A percentile compares a stretch with the other conserved stretches of the same genome.
phyloP scores from a whole-genome alignment of 2,888 invertebrate genomes.

The Bruchidius siliquastri region DNA sequence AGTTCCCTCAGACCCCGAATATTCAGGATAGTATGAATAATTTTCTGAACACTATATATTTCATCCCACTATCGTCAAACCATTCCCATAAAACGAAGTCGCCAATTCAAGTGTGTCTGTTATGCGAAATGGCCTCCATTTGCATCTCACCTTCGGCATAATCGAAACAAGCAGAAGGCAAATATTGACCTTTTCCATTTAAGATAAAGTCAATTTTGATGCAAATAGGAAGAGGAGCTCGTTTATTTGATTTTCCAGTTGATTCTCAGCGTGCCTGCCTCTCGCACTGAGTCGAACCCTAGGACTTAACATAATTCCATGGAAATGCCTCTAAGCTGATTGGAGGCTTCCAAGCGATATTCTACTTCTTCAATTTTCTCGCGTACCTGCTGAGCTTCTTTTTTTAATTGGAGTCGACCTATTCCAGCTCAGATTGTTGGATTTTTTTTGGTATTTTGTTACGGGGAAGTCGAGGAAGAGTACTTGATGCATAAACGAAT shows the following conservation, averaged over 20 bases:
- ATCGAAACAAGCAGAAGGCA: not conserved
- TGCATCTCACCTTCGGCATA: not conserved
- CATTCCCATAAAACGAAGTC: too few species aligned
- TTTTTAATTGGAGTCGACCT: not conserved
- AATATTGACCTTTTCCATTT: not conserved
- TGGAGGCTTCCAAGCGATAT: not conserved
- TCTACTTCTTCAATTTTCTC: not conserved
- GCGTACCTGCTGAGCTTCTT: not conserved
- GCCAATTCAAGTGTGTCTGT: not conserved
- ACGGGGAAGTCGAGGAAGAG: too few species aligned
- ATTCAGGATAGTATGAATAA: too few species aligned
- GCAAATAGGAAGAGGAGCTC: not conserved
- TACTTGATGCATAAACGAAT: too few species aligned
- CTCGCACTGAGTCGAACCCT: not conserved
- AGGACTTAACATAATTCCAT: not conserved
- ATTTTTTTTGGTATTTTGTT: too few species aligned
- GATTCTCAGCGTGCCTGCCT: not conserved
- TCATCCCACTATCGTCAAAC: too few species aligned
- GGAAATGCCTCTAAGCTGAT: not conserved
- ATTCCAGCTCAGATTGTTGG: not conserved
- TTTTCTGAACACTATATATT: too few species aligned
- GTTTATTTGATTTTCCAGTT: constrained; percentile 1
- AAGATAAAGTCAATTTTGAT: constrained; percentile 1
- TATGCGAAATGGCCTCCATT: not conserved
- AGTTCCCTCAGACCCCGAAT: too few species aligned